A percentile compares a stretch with the other conserved stretches of the same genome.
phyloP scores from a whole-genome alignment of 2,888 invertebrate species.

The Arrhopalites spinosus region DNA sequence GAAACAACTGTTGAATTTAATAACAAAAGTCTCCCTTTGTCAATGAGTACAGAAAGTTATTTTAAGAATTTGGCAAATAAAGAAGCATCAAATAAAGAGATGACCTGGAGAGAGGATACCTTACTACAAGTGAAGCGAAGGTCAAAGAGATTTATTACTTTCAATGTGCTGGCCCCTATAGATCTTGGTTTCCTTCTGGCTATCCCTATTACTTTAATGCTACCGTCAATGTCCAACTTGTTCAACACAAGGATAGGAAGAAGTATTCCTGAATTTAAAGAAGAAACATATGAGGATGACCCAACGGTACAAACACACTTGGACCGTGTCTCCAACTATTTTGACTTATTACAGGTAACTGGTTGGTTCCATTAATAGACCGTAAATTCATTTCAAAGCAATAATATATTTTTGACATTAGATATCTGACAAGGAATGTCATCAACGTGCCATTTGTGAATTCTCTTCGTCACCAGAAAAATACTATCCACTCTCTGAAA shows the following conservation, averaged over 20 bases:
- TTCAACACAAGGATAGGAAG: slow-evolving; percentile 47
- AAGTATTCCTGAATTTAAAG: slow-evolving; percentile 26
- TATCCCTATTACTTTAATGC: slow-evolving; percentile 50
- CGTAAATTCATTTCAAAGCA: not conserved
- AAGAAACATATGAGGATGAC: slow-evolving; percentile 40
- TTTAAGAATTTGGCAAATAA: slow-evolving; percentile 7
- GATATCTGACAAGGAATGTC: slow-evolving; percentile 55
- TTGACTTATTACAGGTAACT: slow-evolving; percentile 52
- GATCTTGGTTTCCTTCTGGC: slow-evolving; percentile 52
- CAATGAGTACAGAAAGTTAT: slow-evolving; percentile 27
- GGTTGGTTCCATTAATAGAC: not conserved
- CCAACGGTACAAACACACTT: slow-evolving; percentile 45
- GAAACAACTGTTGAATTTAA: slow-evolving; percentile 23
- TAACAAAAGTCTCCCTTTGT: slow-evolving; percentile 14
- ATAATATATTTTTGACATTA: slow-evolving; percentile 30
- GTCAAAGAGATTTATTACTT: slow-evolving; percentile 38
- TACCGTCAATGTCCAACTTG: slow-evolving; percentile 52
- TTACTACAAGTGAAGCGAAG: slow-evolving; percentile 9
- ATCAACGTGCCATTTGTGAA: slow-evolving; percentile 56
- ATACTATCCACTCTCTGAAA: slow-evolving; percentile 55
- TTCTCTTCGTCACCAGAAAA: slow-evolving; percentile 54
- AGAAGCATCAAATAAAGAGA: not conserved
- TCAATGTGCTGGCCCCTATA: slow-evolving; percentile 45
- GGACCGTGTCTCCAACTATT: slow-evolving; percentile 49
- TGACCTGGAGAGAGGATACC: not conserved